Conservation (phyloP, 2,797 vertebrate genomes). For the Knipowitschia caucasica region DNA sequence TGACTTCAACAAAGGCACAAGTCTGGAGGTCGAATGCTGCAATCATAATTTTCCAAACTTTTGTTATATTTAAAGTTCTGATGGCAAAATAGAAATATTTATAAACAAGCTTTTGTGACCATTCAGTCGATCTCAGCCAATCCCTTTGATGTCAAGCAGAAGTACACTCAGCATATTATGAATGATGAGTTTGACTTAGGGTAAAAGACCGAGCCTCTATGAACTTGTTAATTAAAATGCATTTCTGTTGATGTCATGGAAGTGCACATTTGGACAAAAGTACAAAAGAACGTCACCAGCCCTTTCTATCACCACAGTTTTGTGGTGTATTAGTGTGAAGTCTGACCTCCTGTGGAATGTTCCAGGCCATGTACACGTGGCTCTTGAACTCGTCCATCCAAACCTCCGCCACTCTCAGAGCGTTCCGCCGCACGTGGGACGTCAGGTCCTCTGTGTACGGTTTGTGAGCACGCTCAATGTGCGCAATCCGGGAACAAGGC, state of each 20-base stretch:
- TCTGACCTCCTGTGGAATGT: slow-evolving; percentile 92
- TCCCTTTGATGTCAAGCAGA: not conserved
- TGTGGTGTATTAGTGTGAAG: too few relatives aligned
- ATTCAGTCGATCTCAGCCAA: not conserved
- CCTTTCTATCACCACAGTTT: too few relatives aligned
- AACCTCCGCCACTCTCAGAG: slow-evolving; percentile 92
- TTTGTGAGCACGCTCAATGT: slow-evolving; percentile 96
- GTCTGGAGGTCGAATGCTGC: not conserved
- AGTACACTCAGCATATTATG: not conserved
- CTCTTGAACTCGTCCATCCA: slow-evolving; percentile 99
- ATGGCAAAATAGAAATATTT: not conserved
- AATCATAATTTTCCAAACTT: not conserved
- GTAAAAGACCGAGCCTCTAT: too few relatives aligned
- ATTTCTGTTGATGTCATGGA: too few relatives aligned
- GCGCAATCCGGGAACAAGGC: slow-evolving; percentile 93
- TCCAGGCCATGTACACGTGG: slow-evolving; percentile 99
- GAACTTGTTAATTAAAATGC: too few relatives aligned
- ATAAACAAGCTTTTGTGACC: not conserved
- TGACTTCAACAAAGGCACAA: not conserved
- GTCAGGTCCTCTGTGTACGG: slow-evolving; percentile 96
- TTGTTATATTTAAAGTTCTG: not conserved
- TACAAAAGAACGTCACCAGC: too few relatives aligned
- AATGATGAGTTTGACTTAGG: not conserved
- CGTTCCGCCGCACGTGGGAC: slow-evolving; percentile 89
- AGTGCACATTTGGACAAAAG: too few relatives aligned